Evolutionary conservation across 2,113 vertebrate species (phyloP).

Genomic region (Dinomys branickii): DNA sequence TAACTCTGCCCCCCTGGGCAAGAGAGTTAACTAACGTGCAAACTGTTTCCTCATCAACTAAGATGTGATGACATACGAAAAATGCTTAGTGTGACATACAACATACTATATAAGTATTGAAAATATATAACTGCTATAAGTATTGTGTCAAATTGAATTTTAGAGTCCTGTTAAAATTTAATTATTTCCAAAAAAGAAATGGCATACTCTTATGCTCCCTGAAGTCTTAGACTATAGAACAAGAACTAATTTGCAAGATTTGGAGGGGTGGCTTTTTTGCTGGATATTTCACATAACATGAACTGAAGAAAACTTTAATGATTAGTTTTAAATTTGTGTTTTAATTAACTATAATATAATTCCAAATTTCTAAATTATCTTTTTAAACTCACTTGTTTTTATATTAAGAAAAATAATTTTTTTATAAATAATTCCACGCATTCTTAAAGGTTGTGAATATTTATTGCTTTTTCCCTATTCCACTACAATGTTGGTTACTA

Average conservation of each 20-base stretch:
- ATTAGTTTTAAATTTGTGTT: background rate
- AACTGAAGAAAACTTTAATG: background rate
- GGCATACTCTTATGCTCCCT: background rate
- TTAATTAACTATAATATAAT: background rate
- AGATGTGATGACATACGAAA: background rate
- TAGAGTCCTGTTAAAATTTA: background rate
- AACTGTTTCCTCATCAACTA: constrained; percentile 25
- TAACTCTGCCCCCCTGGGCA: background rate
- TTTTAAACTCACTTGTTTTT: constrained; percentile 22
- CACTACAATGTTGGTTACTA: background rate
- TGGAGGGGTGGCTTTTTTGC: background rate
- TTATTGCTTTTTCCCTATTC: background rate
- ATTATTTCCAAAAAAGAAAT: background rate
- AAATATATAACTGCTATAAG: background rate
- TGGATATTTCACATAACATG: background rate
- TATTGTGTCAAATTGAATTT: background rate
- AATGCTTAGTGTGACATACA: background rate
- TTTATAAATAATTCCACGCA: background rate
- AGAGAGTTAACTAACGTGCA: constrained; percentile 1
- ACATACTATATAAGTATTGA: background rate
- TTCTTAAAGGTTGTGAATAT: background rate
- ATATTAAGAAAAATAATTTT: background rate
- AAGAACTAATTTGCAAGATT: background rate
- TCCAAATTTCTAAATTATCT: background rate
- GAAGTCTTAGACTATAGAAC: background rate